phyloP scores from a whole-genome alignment of 2,797 vertebrate genomes.

The Malacoraja senta region DNA sequence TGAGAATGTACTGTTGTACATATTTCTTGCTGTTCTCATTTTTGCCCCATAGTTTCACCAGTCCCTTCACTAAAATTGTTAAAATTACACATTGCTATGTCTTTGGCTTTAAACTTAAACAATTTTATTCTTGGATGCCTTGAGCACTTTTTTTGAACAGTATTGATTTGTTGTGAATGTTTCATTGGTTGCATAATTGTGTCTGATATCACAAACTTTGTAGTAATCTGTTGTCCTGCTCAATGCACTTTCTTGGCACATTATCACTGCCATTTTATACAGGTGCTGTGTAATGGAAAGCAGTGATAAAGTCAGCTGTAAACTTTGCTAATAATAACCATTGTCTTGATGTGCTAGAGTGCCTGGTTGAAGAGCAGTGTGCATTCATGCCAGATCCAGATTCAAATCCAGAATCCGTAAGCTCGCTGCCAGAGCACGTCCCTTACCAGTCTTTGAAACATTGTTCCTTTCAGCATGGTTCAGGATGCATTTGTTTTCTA shows the following conservation, averaged over 20 bases:
- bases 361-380: conserved; percentile 62
- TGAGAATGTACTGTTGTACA: background rate
- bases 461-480: too few relatives aligned
- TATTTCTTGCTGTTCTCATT: background rate
- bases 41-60: too few relatives aligned
- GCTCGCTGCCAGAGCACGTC: too few relatives aligned
- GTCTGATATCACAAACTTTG: background rate
- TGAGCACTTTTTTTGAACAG: background rate
- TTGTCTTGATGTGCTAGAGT: conserved; percentile 59
- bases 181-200: background rate
- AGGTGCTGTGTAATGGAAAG: conserved; percentile 69
- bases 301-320: conserved; percentile 62
- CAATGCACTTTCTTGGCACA: background rate
- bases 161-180: background rate
- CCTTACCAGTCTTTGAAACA: too few relatives aligned
- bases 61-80: background rate
- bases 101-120: background rate
- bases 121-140: background rate
- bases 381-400: conserved; percentile 52
- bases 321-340: conserved; percentile 81
- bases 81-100: too few relatives aligned
- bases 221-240: background rate
- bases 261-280: conserved; percentile 38
- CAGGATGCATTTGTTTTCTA: too few relatives aligned
- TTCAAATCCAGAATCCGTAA: conserved; percentile 61